Evolutionary conservation across 2,113 vertebrate genomes (phyloP).

Genomic region (Etia nguti): DNA sequence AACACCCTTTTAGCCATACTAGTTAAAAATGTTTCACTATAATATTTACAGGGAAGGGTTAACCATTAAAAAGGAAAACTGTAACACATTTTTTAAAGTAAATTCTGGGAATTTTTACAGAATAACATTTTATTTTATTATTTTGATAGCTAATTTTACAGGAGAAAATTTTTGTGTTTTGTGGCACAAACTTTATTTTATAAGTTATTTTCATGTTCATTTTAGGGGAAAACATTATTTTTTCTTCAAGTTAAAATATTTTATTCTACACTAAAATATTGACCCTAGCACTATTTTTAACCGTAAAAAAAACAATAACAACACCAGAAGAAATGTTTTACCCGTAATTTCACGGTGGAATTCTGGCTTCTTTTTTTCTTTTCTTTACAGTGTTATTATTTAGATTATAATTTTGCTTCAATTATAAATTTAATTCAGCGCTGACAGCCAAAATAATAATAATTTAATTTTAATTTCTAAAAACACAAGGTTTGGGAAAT

Average conservation of each 20-base stretch:
- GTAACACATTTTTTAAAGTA: no score
- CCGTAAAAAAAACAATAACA: neutral
- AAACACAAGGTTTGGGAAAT: neutral
- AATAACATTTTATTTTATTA: neutral
- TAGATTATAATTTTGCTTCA: neutral
- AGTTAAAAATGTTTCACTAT: neutral
- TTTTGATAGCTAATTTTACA: neutral
- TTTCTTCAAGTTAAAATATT: neutral
- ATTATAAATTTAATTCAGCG: neutral
- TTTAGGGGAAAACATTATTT: neutral
- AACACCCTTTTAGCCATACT: neutral
- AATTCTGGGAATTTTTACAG: no score
- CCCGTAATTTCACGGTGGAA: no score
- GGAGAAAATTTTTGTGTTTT: neutral
- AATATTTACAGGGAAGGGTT: neutral
- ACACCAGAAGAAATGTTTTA: no score
- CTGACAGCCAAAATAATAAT: neutral
- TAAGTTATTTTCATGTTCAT: neutral
- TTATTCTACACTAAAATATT: neutral
- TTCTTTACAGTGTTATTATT: neutral
- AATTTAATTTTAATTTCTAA: neutral
- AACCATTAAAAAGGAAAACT: neutral
- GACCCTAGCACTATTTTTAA: fast-evolving
- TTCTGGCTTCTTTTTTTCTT: no score
- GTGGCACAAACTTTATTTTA: neutral